Conservation (phyloP, 2,797 vertebrate species). For the Hydrocynus forskahlii region DNA sequence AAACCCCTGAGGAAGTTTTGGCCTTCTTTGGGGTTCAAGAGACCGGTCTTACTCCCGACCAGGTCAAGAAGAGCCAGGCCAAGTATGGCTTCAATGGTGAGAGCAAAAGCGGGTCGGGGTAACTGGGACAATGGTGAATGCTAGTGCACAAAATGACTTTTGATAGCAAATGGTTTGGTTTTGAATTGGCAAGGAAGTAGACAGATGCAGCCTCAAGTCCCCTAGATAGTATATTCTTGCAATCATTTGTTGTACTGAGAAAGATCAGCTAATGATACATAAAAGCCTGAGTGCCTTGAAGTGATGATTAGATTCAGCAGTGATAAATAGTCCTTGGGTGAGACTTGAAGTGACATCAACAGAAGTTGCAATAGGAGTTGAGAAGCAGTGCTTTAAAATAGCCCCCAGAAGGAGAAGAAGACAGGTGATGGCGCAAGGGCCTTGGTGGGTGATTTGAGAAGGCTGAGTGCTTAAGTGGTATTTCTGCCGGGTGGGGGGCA, state of each 20-base stretch:
- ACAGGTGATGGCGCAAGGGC: slow-evolving; percentile 80
- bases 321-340: neutral
- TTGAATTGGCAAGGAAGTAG: neutral
- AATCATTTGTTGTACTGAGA: neutral
- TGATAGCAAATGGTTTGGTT: neutral
- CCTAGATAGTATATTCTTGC: neutral
- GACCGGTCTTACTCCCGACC: slow-evolving; percentile 82
- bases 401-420: slow-evolving; percentile 63
- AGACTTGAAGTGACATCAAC: slow-evolving; percentile 48
- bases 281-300: too few species aligned
- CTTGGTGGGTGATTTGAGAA: slow-evolving; percentile 75
- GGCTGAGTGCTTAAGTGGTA: slow-evolving; percentile 65
- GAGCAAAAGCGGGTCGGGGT: slow-evolving; percentile 50
- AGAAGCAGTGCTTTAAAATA: slow-evolving; percentile 54
- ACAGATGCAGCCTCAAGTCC: neutral
- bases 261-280: neutral
- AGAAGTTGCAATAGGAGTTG: slow-evolving; percentile 42
- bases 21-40: slow-evolving; percentile 85
- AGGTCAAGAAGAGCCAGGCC: slow-evolving; percentile 87
- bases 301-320: neutral
- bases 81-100: slow-evolving; percentile 90
- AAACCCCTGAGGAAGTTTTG: slow-evolving; percentile 81
- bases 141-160: neutral
- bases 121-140: slow-evolving; percentile 1
- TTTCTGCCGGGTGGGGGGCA: slow-evolving; percentile 67